Percentiles rank a stretch among this genome's conserved stretches.
These are phyloP conservation scores for Andrena dorsata DNA, from an alignment of 2,888 invertebrate genomes.

Conservation along the genomic window DNA sequence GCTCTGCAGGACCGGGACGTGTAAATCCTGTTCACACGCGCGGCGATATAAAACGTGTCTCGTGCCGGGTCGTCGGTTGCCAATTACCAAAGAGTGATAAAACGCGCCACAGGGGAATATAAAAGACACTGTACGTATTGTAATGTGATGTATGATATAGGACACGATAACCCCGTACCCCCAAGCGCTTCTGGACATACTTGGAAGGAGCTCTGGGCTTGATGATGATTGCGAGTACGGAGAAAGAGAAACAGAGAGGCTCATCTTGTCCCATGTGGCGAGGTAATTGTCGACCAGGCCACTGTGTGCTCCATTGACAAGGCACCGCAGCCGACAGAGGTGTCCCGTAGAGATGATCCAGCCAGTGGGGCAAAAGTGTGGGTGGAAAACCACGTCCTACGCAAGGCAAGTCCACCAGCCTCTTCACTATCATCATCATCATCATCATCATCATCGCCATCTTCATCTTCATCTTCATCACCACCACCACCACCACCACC, in stretches of 20 bases:
- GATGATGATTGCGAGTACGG: slow-evolving; percentile 62
- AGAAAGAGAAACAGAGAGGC: slow-evolving; percentile 31
- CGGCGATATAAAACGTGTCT: slow-evolving; percentile 55
- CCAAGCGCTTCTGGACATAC: slow-evolving; percentile 66
- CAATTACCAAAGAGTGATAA: slow-evolving; percentile 64
- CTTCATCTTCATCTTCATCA: too few relatives aligned
- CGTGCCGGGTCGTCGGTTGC: slow-evolving; percentile 59
- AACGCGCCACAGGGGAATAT: slow-evolving; percentile 62
- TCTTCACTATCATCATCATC: not conserved
- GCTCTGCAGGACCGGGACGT: slow-evolving; percentile 58
- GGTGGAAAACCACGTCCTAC: slow-evolving; percentile 59
- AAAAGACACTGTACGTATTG: slow-evolving; percentile 70
- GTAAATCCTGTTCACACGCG: slow-evolving; percentile 54
- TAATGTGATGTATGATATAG: slow-evolving; percentile 79
- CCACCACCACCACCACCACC: not conserved
- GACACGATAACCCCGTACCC: slow-evolving; percentile 70
- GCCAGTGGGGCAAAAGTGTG: slow-evolving; percentile 49
- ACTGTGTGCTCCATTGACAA: slow-evolving; percentile 57
- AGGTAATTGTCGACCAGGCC: slow-evolving; percentile 68
- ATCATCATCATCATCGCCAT: slow-evolving; percentile 17
- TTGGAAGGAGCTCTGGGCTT: slow-evolving; percentile 66
- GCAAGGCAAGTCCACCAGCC: slow-evolving; percentile 67
- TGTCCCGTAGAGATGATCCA: slow-evolving; percentile 36
- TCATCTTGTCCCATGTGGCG: slow-evolving; percentile 61
- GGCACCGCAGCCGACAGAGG: slow-evolving; percentile 49